phyloP scores from a whole-genome alignment of 2,113 vertebrate species.

The Caranx melampygus region DNA sequence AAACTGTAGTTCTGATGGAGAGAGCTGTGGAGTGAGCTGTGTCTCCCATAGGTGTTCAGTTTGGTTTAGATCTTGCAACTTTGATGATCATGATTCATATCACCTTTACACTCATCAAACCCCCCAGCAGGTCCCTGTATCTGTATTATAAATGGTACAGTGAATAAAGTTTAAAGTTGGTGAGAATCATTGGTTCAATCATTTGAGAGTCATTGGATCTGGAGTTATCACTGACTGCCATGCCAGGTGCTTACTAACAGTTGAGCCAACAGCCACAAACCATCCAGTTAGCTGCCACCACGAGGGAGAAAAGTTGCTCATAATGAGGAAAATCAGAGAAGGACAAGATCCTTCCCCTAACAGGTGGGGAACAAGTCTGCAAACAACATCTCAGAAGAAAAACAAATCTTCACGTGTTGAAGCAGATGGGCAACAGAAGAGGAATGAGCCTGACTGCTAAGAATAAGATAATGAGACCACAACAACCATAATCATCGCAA shows the following conservation, averaged over 20 bases:
- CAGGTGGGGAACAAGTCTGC: slow-evolving; percentile 17
- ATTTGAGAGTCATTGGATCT: too few relatives aligned
- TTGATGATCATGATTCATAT: neutral
- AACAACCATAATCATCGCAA: slow-evolving; percentile 18
- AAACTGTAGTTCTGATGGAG: neutral
- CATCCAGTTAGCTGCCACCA: too few relatives aligned
- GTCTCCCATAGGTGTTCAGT: neutral
- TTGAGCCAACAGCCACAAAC: neutral
- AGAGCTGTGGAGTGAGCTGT: neutral
- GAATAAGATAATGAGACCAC: slow-evolving; percentile 40
- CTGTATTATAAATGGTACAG: neutral
- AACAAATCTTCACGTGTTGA: slow-evolving; percentile 31
- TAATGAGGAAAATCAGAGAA: neutral
- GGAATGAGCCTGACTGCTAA: slow-evolving; percentile 28
- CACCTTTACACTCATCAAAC: neutral
- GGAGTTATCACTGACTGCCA: neutral
- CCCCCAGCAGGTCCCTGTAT: neutral
- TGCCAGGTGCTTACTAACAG: neutral
- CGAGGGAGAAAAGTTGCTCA: neutral
- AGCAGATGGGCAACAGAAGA: slow-evolving; percentile 44
- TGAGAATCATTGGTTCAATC: too few relatives aligned
- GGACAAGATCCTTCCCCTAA: neutral
- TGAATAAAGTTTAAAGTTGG: neutral
- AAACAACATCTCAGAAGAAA: slow-evolving; percentile 9
- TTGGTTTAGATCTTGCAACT: neutral